phyloP scores from a whole-genome alignment of 2,113 vertebrate species.

The Desmodus rotundus region DNA sequence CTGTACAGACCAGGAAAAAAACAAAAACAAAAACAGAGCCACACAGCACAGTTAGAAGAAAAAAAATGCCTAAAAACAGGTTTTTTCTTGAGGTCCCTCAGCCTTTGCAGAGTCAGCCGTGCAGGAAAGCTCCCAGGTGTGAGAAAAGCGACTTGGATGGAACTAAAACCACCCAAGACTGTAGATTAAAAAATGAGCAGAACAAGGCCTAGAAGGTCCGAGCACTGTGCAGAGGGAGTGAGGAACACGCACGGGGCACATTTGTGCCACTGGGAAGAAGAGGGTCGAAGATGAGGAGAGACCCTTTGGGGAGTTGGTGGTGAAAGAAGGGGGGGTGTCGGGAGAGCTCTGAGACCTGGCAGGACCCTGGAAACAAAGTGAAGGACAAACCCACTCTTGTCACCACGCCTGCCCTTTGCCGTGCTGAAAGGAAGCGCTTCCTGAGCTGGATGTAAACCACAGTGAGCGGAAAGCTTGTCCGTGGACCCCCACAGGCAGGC shows the following conservation, averaged over 20 bases:
- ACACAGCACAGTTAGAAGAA: no score
- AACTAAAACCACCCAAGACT: no score
- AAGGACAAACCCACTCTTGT: neutral
- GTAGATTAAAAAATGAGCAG: neutral
- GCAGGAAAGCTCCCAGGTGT: no score
- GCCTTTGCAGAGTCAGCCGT: no score
- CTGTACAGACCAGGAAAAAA: no score
- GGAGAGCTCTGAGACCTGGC: neutral
- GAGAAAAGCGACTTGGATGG: no score
- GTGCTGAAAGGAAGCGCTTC: neutral
- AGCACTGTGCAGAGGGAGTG: neutral
- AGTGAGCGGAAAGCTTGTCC: neutral
- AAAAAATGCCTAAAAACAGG: no score
- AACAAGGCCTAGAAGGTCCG: neutral
- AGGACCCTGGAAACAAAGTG: neutral
- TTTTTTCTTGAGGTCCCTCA: no score
- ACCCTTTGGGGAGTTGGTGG: neutral
- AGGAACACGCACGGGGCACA: no score
- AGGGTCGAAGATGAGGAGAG: neutral
- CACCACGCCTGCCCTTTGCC: neutral
- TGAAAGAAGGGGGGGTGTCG: neutral
- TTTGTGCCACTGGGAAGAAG: no score
- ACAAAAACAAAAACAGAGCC: no score
- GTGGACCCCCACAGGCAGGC: fast-evolving
- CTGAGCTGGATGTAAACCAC: no score